phyloP scores from a whole-genome alignment of 2,888 invertebrate species.

The Rhogogaster chlorosoma region DNA sequence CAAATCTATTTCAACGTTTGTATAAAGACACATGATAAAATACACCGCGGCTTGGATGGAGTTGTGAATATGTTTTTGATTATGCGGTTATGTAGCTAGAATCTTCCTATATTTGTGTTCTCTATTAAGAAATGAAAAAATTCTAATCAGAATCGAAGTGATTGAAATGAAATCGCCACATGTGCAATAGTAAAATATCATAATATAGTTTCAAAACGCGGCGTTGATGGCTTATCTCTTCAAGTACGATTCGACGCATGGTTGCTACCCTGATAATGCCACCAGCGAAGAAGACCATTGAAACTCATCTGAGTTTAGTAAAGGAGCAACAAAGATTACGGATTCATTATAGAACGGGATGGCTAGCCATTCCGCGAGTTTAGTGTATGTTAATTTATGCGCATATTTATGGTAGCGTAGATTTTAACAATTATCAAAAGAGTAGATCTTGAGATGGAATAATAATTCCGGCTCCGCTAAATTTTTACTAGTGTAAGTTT shows the following conservation, averaged over 20 bases:
- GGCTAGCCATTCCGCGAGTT: neutral
- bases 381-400: constrained; percentile 22
- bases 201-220: constrained; percentile 79
- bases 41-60: neutral
- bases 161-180: too few relatives aligned
- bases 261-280: constrained; percentile 79
- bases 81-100: neutral
- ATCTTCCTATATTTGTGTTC: too few relatives aligned
- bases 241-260: constrained; percentile 92
- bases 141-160: too few relatives aligned
- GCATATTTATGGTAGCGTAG: neutral
- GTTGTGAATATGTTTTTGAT: neutral
- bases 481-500: neutral
- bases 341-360: neutral
- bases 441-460: neutral
- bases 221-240: constrained; percentile 92
- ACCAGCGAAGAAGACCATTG: constrained; percentile 65
- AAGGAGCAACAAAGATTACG: neutral
- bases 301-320: neutral
- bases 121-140: too few relatives aligned
- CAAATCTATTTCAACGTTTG: neutral
- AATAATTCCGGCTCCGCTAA: neutral
- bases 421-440: neutral
- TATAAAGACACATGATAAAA: neutral
- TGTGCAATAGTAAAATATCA: too few relatives aligned